Base-by-base conservation (phyloP, 2,113 vertebrate genomes). In the Ictidomys tridecemlineatus region DNA sequence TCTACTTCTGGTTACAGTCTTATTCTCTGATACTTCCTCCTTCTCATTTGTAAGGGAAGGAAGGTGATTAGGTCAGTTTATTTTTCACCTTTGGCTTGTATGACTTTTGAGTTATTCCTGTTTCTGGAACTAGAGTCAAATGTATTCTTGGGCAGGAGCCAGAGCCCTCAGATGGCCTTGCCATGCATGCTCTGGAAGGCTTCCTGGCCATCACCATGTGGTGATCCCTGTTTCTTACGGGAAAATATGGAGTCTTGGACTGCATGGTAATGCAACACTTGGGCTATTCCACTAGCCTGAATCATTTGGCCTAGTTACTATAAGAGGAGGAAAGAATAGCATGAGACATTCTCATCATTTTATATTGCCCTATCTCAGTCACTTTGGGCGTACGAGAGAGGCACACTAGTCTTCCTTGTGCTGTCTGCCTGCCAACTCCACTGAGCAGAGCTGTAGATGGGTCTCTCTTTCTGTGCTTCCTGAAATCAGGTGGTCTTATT, bases 91-190 rank as follows among this genome's bases (percentile, higher is more conserved):
- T 73, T 24, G 37, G 73, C 69, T 45, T 91, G 20, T 12, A 48
- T 58, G 72, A 76, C 85, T 94, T 85, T 93, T 20, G 30, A 91
- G 69, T 93, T 94, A 74, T 89, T 89, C 70, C 53, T 86, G 12
- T 91, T 92, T 96, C 63, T 95, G 78, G 22, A 89, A 48, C 65
- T n/a, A 67, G 30, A 82, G 77, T 85, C 67, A 77, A 42, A 82
- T 76, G 94, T 85, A 53, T 89, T 88, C 2, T 28, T 91, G 76
- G 94, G 72, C 16, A 67, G 48, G 70, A 94, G 85, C 74, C 78
- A 73, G 53, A 63, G 42, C 58, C 78, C 51, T 39, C 73, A 37
- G 45, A 77, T 32, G 78, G 67, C 37, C 16, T 65, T 73, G 79
- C 4, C 72, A 42, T 89, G 51, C 78, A 7, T 76, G 16, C 69